Percentiles rank a stretch among this genome's conserved stretches.
Conservation (phyloP, 2,113 vertebrate species). For the Brachirus orientalis region DNA sequence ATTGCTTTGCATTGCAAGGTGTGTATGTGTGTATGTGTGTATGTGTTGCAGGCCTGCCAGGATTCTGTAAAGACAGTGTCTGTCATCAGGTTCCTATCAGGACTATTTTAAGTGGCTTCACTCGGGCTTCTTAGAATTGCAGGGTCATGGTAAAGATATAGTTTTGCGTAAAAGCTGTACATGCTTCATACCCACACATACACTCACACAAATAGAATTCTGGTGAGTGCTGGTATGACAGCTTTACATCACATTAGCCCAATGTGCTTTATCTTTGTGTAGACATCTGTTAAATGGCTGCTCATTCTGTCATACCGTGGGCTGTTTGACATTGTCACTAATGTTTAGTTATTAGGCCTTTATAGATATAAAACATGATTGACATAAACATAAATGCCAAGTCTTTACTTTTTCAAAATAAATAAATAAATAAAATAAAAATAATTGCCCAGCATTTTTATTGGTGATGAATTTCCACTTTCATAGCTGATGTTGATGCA, state of each 20-base stretch:
- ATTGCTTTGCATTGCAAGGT: slow-evolving; percentile 8
- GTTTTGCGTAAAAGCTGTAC: slow-evolving; percentile 49
- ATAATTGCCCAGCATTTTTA: no score
- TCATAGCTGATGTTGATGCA: no score
- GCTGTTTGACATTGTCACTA: no score
- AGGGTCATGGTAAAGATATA: slow-evolving; percentile 70
- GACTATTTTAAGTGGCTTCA: slow-evolving; percentile 72
- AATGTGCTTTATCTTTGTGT: not conserved
- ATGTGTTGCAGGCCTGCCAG: slow-evolving; percentile 25
- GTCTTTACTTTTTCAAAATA: no score
- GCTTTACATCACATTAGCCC: slow-evolving; percentile 15
- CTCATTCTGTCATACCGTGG: no score
- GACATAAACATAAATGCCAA: no score
- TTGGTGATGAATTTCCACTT: no score
- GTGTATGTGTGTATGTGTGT: not conserved
- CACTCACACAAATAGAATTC: not conserved
- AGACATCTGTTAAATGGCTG: no score
- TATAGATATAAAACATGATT: no score
- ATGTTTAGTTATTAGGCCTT: no score
- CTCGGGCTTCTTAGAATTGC: slow-evolving; percentile 67
- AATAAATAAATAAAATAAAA: no score
- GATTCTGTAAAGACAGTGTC: slow-evolving; percentile 52
- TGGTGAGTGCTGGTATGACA: slow-evolving; percentile 4
- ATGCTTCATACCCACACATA: not conserved
- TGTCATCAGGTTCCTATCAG: slow-evolving; percentile 69